phyloP scores from a whole-genome alignment of 1,140 invertebrate species.

The Dendrolimus kikuchii region DNA sequence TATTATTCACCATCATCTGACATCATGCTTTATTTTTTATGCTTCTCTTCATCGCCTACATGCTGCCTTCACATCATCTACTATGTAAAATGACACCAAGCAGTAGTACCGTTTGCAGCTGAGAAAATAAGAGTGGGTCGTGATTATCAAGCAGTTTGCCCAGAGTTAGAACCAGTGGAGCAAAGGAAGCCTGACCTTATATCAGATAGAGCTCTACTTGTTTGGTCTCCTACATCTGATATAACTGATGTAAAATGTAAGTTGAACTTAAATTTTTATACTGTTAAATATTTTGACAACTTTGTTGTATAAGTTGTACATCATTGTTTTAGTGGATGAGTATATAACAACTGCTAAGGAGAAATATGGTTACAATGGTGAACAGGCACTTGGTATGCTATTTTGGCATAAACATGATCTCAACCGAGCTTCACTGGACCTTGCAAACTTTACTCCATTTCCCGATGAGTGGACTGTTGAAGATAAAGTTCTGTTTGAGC shows the following conservation, averaged over 20 bases:
- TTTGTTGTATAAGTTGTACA: constrained; percentile 2
- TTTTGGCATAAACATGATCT: constrained; percentile 99
- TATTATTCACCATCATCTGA: constrained; percentile 30
- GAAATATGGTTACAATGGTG: constrained; percentile 97
- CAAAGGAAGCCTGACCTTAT: constrained; percentile 76
- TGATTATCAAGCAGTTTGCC: constrained; percentile 94
- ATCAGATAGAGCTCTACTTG: constrained; percentile 90
- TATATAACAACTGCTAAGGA: constrained; percentile 96
- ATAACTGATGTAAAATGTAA: constrained; percentile 91
- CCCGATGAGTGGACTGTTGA: constrained; percentile 99
- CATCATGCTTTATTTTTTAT: constrained; percentile 65
- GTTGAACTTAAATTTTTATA: constrained; percentile 29
- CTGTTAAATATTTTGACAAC: constrained; percentile 6
- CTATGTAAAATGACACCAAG: constrained; percentile 61
- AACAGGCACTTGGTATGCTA: constrained; percentile 97
- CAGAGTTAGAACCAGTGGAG: constrained; percentile 78
- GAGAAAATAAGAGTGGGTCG: constrained; percentile 95
- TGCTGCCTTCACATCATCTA: constrained; percentile 58
- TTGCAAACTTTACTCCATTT: constrained; percentile 97
- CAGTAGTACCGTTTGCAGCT: constrained; percentile 79
- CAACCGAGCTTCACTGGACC: constrained; percentile 90
- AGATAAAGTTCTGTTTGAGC: constrained; percentile 98
- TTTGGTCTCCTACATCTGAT: constrained; percentile 94
- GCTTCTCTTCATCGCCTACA: constrained; percentile 64
- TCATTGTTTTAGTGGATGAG: constrained; percentile 84